Conservation (phyloP, 2,888 invertebrate species). For the Antheraea assamensis region DNA sequence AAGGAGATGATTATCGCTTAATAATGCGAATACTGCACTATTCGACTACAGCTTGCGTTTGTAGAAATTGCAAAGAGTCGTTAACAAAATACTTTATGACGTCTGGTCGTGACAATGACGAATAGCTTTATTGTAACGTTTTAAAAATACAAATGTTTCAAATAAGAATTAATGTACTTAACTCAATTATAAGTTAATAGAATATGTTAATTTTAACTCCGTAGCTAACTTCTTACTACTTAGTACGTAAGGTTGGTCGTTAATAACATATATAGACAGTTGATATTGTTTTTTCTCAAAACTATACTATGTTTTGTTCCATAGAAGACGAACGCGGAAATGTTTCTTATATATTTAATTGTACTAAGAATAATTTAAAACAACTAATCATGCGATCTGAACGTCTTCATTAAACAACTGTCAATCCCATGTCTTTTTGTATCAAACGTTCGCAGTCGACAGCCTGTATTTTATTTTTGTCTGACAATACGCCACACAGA, state of each 20-base stretch:
- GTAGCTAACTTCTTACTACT: neutral
- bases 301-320: neutral
- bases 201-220: neutral
- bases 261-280: neutral
- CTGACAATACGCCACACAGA: constrained; percentile 27
- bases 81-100: constrained; percentile 10
- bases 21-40: constrained; percentile 14
- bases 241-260: neutral
- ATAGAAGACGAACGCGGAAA: neutral
- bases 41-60: constrained; percentile 12
- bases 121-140: constrained; percentile 7
- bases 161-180: neutral
- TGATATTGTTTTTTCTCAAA: neutral
- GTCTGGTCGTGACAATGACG: neutral
- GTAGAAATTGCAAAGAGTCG: constrained; percentile 2
- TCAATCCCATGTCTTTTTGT: constrained; percentile 33
- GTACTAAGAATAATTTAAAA: neutral
- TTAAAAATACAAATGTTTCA: neutral
- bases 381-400: constrained; percentile 10
- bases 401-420: constrained; percentile 27
- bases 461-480: constrained; percentile 33
- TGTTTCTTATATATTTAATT: neutral
- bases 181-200: neutral
- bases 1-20: constrained; percentile 14
- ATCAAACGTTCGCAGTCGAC: constrained; percentile 30